Conservation (phyloP, 2,888 invertebrate genomes). For the Drosophila neonasuta region DNA sequence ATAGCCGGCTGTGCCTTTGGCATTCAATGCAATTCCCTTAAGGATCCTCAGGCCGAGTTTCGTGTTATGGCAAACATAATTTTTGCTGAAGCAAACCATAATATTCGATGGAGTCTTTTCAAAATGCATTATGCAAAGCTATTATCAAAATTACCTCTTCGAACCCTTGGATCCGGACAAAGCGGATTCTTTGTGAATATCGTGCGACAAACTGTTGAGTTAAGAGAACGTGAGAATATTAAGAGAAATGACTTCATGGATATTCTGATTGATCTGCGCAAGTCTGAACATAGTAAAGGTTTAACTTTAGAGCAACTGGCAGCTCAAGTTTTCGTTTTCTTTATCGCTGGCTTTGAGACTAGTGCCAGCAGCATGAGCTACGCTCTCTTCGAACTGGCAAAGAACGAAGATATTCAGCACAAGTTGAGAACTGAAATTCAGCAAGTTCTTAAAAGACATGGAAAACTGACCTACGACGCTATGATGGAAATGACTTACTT, state of each 20-base stretch:
- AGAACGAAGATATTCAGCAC: constrained; percentile 82
- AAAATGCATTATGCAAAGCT: constrained; percentile 40
- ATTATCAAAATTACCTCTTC: constrained; percentile 13
- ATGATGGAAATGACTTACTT: constrained; percentile 83
- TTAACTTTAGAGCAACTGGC: constrained; percentile 83
- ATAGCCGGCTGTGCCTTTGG: constrained; percentile 83
- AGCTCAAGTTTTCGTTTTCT: constrained; percentile 84
- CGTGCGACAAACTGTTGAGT: constrained; percentile 62
- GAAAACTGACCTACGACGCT: constrained; percentile 82
- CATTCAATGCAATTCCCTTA: constrained; percentile 82
- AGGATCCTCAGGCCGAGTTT: constrained; percentile 80
- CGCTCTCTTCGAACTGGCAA: constrained; percentile 83
- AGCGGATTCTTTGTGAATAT: constrained; percentile 60
- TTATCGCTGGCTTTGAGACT: constrained; percentile 84
- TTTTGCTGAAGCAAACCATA: neutral
- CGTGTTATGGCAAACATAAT: constrained; percentile 59
- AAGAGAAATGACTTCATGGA: constrained; percentile 73
- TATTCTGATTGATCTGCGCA: constrained; percentile 68
- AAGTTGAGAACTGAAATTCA: constrained; percentile 82
- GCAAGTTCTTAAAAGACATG: constrained; percentile 76
- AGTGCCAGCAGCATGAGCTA: constrained; percentile 83
- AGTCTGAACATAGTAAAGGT: constrained; percentile 46
- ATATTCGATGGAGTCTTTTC: constrained; percentile 60
- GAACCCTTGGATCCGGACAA: neutral
- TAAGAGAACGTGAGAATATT: constrained; percentile 62